A percentile compares a stretch with the other conserved stretches of the same genome.
phyloP scores from a whole-genome alignment of 1,140 invertebrate genomes.

The Penaeus chinensis region DNA sequence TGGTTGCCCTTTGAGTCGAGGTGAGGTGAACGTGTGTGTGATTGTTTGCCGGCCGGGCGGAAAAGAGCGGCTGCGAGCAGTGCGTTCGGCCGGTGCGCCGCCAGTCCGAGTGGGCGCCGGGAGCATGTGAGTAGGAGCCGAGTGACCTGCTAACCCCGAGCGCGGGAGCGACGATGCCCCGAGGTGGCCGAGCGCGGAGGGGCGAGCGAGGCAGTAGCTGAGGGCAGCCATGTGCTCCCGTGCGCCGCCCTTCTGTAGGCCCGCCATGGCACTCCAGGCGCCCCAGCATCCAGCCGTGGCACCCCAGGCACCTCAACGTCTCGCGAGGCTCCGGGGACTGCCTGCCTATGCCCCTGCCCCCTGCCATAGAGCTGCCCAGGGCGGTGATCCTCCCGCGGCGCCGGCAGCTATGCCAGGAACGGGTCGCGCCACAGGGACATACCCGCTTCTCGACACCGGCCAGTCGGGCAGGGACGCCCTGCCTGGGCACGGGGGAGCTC shows the following conservation, averaged over 20 bases:
- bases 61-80: too few species aligned
- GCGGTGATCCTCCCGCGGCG: not conserved
- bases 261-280: not conserved
- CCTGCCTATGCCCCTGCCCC: constrained; percentile 2
- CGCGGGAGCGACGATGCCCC: too few species aligned
- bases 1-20: too few species aligned
- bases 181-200: too few species aligned
- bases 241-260: not conserved
- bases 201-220: too few species aligned
- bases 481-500: not conserved
- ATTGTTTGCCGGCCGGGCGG: too few species aligned
- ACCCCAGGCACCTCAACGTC: not conserved
- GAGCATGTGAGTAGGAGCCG: too few species aligned
- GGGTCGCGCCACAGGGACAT: not conserved
- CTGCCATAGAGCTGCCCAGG: not conserved
- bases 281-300: not conserved
- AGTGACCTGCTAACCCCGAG: too few species aligned
- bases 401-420: not conserved
- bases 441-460: not conserved
- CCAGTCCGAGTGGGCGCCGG: too few species aligned
- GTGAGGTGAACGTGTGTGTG: too few species aligned
- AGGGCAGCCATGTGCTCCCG: too few species aligned
- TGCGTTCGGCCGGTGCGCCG: too few species aligned
- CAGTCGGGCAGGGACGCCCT: not conserved
- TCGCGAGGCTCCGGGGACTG: not conserved